A percentile compares a stretch with the other conserved stretches of the same genome.
These are phyloP conservation scores for Asbolus verrucosus DNA, from an alignment of 1,140 invertebrate genomes.

Conservation along the genomic window DNA sequence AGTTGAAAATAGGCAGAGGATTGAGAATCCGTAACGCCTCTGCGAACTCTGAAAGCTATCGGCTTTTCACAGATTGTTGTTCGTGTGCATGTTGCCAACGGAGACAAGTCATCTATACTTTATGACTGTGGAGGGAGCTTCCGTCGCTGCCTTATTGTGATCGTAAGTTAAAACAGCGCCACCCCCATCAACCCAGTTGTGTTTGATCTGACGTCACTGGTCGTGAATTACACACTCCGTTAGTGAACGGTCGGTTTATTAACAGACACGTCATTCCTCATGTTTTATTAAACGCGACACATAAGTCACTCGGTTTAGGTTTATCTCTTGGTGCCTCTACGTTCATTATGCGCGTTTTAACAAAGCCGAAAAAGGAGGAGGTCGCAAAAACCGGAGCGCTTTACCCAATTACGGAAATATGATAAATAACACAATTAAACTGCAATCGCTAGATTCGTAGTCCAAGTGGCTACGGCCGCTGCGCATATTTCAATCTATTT, in stretches of 20 bases:
- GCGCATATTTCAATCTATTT: neutral
- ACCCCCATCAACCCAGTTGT: conserved; percentile 41
- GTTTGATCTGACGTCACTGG: conserved; percentile 45
- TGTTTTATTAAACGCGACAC: conserved; percentile 40
- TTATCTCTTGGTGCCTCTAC: neutral
- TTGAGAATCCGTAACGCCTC: conserved; percentile 1
- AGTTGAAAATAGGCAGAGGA: conserved; percentile 13
- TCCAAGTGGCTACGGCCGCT: neutral
- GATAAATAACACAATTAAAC: no score
- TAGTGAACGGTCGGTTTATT: conserved; percentile 39
- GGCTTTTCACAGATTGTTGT: conserved; percentile 43
- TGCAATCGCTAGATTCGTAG: no score
- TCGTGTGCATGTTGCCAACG: conserved; percentile 40
- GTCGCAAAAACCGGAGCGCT: no score
- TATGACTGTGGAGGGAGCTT: conserved; percentile 39
- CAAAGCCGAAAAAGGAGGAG: no score
- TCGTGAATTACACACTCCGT: conserved; percentile 43
- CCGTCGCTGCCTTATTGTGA: conserved; percentile 38
- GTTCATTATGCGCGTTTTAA: neutral
- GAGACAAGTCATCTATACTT: conserved; percentile 43
- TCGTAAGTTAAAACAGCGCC: conserved; percentile 43
- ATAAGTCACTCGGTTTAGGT: conserved; percentile 22
- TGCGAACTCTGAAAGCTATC: conserved; percentile 37
- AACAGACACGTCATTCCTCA: conserved; percentile 43
- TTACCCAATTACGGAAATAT: no score